Evolutionary conservation across 2,113 vertebrate genomes (phyloP).

Genomic region (Tetrax tetrax): DNA sequence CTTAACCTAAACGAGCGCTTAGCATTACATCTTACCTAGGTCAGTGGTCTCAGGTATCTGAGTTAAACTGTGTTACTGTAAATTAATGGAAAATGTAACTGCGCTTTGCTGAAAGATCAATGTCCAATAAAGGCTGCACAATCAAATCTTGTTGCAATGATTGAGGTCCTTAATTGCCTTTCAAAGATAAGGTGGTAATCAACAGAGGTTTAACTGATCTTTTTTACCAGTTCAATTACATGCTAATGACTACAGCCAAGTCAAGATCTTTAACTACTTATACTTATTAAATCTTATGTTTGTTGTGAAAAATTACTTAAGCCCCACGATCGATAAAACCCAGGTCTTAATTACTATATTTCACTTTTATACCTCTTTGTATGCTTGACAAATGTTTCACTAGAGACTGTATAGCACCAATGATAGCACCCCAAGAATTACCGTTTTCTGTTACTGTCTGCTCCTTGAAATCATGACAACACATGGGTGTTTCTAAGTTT

Average conservation of each 20-base stretch:
- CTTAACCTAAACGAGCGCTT: slow-evolving; percentile 73
- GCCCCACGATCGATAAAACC: slow-evolving; percentile 77
- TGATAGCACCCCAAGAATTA: slow-evolving; percentile 27
- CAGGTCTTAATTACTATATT: slow-evolving; percentile 81
- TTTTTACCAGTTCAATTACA: slow-evolving; percentile 90
- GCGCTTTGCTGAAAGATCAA: slow-evolving; percentile 84
- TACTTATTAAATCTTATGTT: slow-evolving; percentile 91
- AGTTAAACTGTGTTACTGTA: slow-evolving; percentile 83
- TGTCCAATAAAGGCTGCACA: slow-evolving; percentile 86
- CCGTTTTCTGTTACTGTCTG: background rate
- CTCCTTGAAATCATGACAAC: background rate
- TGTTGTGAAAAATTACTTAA: slow-evolving; percentile 87
- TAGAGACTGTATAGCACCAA: slow-evolving; percentile 3
- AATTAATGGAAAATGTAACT: slow-evolving; percentile 89
- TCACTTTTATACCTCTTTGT: slow-evolving; percentile 74
- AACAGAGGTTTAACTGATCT: slow-evolving; percentile 88
- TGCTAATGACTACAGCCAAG: slow-evolving; percentile 87
- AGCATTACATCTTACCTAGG: slow-evolving; percentile 79
- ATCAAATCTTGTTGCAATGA: slow-evolving; percentile 85
- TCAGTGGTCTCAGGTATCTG: slow-evolving; percentile 82
- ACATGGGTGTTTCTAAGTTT: background rate
- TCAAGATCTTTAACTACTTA: slow-evolving; percentile 95
- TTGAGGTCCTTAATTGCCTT: slow-evolving; percentile 91
- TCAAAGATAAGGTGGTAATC: slow-evolving; percentile 91
- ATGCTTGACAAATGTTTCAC: slow-evolving; percentile 66